Evolutionary conservation across 2,797 vertebrate species (phyloP).

Genomic region (Carcharodon carcharias): DNA sequence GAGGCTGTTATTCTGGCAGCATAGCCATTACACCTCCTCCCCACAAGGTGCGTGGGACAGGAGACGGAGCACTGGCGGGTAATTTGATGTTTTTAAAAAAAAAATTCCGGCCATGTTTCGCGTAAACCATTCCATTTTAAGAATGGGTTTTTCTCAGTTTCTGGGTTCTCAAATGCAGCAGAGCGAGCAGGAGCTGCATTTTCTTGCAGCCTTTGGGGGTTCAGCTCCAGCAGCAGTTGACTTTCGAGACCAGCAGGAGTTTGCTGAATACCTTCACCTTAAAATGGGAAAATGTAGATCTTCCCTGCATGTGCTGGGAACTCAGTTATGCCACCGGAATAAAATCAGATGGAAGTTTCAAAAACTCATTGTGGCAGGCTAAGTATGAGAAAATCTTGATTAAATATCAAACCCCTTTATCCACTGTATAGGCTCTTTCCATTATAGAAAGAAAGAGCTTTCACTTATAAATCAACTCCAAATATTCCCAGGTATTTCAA

Average conservation of each 20-base stretch:
- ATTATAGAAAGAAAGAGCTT: neutral
- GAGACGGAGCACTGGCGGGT: neutral
- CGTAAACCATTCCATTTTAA: neutral
- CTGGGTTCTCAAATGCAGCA: neutral
- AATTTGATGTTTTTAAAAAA: neutral
- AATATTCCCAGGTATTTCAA: neutral
- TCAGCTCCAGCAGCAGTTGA: neutral
- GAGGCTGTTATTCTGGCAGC: neutral
- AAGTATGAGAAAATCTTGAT: neutral
- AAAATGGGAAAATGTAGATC: neutral
- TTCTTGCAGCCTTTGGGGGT: neutral
- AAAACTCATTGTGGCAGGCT: neutral
- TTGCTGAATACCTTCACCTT: neutral
- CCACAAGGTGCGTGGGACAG: neutral
- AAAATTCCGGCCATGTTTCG: neutral
- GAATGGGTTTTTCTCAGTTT: neutral
- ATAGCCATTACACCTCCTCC: neutral
- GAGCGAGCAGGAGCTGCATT: neutral
- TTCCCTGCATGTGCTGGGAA: neutral
- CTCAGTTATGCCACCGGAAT: neutral
- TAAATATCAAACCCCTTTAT: neutral
- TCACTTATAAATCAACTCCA: neutral
- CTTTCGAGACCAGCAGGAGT: neutral
- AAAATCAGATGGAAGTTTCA: neutral
- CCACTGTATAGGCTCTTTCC: neutral